phyloP scores from a whole-genome alignment of 2,113 vertebrate genomes.

The Rafetus swinhoei region DNA sequence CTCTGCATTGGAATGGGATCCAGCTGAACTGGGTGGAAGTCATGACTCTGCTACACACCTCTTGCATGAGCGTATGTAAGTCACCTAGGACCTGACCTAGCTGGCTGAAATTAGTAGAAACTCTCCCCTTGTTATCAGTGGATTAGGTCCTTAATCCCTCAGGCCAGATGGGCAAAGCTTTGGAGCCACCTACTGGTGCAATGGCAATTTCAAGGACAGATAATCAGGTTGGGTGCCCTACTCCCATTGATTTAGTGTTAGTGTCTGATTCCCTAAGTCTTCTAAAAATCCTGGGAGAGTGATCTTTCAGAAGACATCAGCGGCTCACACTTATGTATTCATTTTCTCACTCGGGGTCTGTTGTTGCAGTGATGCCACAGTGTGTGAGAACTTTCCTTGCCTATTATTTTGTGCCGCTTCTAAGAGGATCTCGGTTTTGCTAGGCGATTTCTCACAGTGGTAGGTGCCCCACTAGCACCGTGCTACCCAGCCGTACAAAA shows the following conservation, averaged over 20 bases:
- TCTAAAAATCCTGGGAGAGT: neutral
- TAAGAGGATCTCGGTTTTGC: neutral
- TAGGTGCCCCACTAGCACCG: rapidly evolving
- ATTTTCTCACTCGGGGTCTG: neutral
- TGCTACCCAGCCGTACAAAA: neutral
- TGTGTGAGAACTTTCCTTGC: neutral
- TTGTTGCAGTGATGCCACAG: neutral
- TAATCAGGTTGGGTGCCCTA: neutral
- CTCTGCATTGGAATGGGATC: neutral
- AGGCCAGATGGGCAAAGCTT: neutral
- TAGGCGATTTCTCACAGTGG: rapidly evolving
- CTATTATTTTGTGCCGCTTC: rapidly evolving
- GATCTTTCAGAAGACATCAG: neutral
- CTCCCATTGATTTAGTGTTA: neutral
- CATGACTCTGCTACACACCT: neutral
- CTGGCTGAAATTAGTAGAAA: neutral
- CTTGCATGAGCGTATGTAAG: neutral
- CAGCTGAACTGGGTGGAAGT: too few relatives aligned
- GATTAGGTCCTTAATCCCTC: too few relatives aligned
- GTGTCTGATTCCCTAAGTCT: neutral
- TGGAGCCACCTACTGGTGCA: neutral
- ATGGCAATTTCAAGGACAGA: neutral
- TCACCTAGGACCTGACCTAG: neutral
- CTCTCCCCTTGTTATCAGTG: neutral
- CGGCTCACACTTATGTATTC: neutral